These are phyloP conservation scores for Eucera pruinosa DNA, from an alignment of 2,888 invertebrate genomes.

Conservation along the genomic window DNA sequence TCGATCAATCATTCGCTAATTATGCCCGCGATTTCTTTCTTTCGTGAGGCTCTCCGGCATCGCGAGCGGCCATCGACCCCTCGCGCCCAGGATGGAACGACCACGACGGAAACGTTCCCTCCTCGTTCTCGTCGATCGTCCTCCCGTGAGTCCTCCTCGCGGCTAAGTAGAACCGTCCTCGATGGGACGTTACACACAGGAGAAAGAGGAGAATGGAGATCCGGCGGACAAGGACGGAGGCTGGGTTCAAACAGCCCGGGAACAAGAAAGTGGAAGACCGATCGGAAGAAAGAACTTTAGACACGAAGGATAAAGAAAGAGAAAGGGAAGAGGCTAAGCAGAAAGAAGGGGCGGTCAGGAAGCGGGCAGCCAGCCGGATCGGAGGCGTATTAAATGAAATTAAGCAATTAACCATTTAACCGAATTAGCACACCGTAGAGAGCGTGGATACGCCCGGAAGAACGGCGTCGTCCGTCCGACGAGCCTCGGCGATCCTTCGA, in stretches of 20 bases:
- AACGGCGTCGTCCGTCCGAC: constrained; percentile 55
- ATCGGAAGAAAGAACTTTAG: constrained; percentile 41
- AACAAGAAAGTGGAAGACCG: constrained; percentile 43
- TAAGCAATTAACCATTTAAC: constrained; percentile 83
- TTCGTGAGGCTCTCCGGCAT: constrained; percentile 73
- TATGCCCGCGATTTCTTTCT: constrained; percentile 83
- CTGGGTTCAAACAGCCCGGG: constrained; percentile 33
- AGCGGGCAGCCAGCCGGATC: constrained; percentile 70
- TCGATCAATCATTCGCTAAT: constrained; percentile 84
- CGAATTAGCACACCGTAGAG: constrained; percentile 80
- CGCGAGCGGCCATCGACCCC: constrained; percentile 76
- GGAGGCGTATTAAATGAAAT: constrained; percentile 80
- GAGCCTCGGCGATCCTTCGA: constrained; percentile 61
- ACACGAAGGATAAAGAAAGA: too few species aligned
- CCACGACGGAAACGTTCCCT: constrained; percentile 68
- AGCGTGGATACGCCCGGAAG: constrained; percentile 65
- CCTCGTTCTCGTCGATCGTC: constrained; percentile 62
- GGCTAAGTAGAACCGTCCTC: constrained; percentile 56
- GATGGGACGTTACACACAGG: constrained; percentile 33
- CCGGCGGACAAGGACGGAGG: constrained; percentile 4
- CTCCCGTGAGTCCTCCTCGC: constrained; percentile 63
- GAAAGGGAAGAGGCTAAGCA: constrained; percentile 28
- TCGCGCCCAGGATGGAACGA: constrained; percentile 63
- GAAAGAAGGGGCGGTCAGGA: constrained; percentile 49
- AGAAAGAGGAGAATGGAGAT: constrained; percentile 14